A percentile compares a stretch with the other conserved stretches of the same genome.
Evolutionary conservation across 2,113 vertebrate species (phyloP).

Genomic region (Mixornis gularis): DNA sequence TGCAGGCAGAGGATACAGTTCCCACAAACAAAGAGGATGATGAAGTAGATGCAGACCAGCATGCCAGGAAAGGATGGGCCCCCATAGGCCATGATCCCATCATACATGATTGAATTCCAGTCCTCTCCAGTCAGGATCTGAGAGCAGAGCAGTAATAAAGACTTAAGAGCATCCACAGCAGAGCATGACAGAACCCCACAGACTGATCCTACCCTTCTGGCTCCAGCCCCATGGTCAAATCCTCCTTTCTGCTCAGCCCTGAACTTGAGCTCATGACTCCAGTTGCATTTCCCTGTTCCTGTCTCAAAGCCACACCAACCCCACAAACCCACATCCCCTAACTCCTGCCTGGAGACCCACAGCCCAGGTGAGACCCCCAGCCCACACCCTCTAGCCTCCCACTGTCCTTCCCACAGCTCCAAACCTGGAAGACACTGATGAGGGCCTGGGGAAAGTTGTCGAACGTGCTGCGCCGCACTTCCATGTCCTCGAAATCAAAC

Average conservation of each 20-base stretch:
- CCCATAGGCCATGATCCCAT: conserved; percentile 92
- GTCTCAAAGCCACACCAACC: not conserved
- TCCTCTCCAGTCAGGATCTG: conserved; percentile 94
- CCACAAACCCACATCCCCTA: not conserved
- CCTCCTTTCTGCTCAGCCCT: not conserved
- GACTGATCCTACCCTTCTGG: not conserved
- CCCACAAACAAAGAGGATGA: conserved; percentile 90
- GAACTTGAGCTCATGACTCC: not conserved
- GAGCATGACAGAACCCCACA: not conserved
- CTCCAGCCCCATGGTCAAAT: not conserved
- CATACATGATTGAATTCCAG: conserved; percentile 93
- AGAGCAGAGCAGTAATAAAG: not conserved
- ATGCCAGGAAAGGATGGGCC: conserved; percentile 88
- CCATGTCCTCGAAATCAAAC: conserved; percentile 85
- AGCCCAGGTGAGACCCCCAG: not conserved
- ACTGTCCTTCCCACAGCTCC: not conserved
- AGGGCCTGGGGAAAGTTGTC: conserved; percentile 96
- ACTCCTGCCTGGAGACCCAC: not conserved
- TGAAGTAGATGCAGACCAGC: conserved; percentile 90
- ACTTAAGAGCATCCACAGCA: not conserved
- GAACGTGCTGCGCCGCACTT: conserved; percentile 87
- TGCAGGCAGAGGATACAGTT: conserved; percentile 87
- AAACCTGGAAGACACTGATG: conserved; percentile 97
- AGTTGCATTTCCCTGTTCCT: not conserved
- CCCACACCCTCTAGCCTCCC: not conserved